Evolutionary conservation across 2,797 vertebrate species (phyloP).

Genomic region (Coendou prehensilis): DNA sequence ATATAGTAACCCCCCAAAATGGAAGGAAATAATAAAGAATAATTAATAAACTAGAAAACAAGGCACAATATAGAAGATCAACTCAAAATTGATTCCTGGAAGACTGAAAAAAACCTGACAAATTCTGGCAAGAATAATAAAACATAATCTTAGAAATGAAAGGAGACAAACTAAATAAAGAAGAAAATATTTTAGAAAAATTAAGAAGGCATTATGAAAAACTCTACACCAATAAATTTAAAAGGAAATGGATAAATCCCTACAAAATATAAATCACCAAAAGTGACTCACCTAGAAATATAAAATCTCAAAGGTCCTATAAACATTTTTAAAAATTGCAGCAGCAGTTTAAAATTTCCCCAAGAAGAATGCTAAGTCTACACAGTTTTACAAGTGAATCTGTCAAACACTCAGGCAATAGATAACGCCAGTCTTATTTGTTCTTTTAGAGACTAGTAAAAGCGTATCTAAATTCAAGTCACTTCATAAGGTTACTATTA

Average conservation of each 20-base stretch:
- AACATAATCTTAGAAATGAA: constrained; percentile 60
- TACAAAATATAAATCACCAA: constrained; percentile 75
- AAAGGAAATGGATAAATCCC: constrained; percentile 67
- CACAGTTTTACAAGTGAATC: constrained; percentile 64
- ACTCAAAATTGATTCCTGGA: constrained; percentile 56
- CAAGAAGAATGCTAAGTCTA: constrained; percentile 70
- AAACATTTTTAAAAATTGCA: constrained; percentile 68
- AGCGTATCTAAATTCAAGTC: not conserved
- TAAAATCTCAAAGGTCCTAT: constrained; percentile 74
- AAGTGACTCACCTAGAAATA: constrained; percentile 71
- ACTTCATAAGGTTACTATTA: constrained; percentile 15
- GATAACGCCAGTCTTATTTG: constrained; percentile 32
- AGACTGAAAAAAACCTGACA: constrained; percentile 44
- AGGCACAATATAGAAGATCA: constrained; percentile 4
- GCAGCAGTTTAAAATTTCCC: constrained; percentile 72
- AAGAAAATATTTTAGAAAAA: constrained; percentile 7
- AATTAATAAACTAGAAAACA: constrained; percentile 63
- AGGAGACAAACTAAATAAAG: not conserved
- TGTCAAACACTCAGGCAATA: constrained; percentile 61
- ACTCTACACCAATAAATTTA: constrained; percentile 50
- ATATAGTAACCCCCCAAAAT: constrained; percentile 15
- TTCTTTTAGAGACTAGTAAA: constrained; percentile 43
- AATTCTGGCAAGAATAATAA: constrained; percentile 47
- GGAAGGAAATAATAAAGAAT: constrained; percentile 59
- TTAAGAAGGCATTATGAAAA: constrained; percentile 43